Percentiles rank a stretch among this genome's conserved stretches.
phyloP scores from a whole-genome alignment of 2,888 invertebrate species.

The Pandemis corylana region DNA sequence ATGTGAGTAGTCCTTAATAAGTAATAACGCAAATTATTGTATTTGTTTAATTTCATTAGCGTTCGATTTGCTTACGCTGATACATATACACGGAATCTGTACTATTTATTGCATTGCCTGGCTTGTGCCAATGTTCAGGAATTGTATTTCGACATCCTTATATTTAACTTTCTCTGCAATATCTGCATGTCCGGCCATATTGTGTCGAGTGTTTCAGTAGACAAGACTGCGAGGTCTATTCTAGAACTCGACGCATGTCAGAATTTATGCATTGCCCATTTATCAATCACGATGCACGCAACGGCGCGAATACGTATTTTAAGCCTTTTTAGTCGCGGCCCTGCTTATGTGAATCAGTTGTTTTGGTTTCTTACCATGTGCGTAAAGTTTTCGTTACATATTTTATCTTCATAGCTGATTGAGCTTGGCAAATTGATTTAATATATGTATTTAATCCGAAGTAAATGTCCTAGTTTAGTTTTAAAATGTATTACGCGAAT shows the following conservation, averaged over 20 bases:
- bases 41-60: not conserved
- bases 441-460: not conserved
- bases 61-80: not conserved
- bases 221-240: no score
- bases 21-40: not conserved
- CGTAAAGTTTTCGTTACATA: not conserved
- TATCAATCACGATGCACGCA: not conserved
- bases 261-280: not conserved
- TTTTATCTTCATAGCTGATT: not conserved
- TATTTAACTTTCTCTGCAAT: not conserved
- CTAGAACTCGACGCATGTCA: no score
- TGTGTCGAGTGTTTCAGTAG: no score
- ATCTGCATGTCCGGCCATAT: no score
- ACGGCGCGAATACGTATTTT: not conserved
- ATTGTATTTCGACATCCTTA: not conserved
- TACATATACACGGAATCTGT: not conserved
- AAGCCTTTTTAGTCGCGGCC: not conserved
- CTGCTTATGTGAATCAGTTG: not conserved
- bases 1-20: no score
- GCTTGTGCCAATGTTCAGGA: not conserved
- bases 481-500: not conserved
- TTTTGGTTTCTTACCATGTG: not conserved
- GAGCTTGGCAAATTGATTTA: not conserved
- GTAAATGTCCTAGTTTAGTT: not conserved
- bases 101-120: not conserved